Evolutionary conservation across 2,888 invertebrate species (phyloP), one percentile per base, ranked within the genome.

Genomic region (Idaea biselata): DNA sequence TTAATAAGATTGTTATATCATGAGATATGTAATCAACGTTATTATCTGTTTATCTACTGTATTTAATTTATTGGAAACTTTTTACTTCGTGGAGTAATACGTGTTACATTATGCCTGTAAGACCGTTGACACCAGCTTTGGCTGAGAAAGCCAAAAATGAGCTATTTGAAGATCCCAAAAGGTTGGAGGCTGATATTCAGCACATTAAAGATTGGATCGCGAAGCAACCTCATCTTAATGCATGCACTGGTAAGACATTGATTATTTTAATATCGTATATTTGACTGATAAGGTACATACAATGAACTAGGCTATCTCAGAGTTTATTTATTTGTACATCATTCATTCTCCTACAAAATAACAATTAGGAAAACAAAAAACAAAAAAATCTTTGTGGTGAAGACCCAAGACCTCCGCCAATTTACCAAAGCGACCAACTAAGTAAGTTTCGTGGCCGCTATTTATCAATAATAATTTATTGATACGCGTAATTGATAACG

Each of bases 131-230:
- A 17, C 77, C 83, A 7, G 80, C 75, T 31, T 70, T 88, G 25
- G 83, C 81, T 33, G 84, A 83, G 67, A 87, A 87, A 68, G 94
- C 94, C 0, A 80, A 81, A 57, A 69, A 77, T 16, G 93, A 94
- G 75, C 74, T 94, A 55, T 88, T 90, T 65, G 94, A 94, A 79
- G 89, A 91, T 71, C 90, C 93, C 0, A 83, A 80, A 6, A 78
- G 87, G 44, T 75, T 93, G 53, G 75, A 76, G 1, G 83, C 85
- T 61, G 93, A 93, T 74, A 77, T 94, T 55, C 80, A 89, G 60
- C 83, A 88, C 69, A 81, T 94, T 18, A 91, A 89, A 70, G 89
- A 93, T 25, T 94, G 94, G 94, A 73, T 94, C 14, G 78, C 82
- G 1, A 93, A 93, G 72, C 94, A 94, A 71, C 91, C 92, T 0